Base-by-base conservation (phyloP, 2,888 invertebrate species). In the Anagyrus pseudococci region DNA sequence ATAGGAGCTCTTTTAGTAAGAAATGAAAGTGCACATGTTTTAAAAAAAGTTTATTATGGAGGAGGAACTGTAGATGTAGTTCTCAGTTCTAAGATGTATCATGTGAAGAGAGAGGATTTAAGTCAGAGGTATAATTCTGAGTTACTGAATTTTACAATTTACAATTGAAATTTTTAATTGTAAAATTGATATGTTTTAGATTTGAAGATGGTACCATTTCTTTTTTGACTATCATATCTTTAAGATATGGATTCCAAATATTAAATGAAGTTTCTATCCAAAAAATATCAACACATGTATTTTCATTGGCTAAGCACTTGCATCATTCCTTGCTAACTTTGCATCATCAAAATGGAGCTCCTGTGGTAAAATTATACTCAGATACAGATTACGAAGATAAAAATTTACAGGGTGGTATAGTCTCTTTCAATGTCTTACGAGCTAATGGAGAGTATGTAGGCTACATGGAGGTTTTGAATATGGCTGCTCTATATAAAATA, bases 181-280 rank as follows among this genome's bases (percentile, higher is more conserved):
- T 23, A 29, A 7, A 25, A 22, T 19, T 40, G 22, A 54, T n/a
- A 64, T 63, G 69, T 70, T 70, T 62, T 80, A 93, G 93, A 70
- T 95, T 96, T 82, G 98, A 98, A 85, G 97, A 98, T 84, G 98
- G 98, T 3, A 96, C 98, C 0, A 72, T 94, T 17, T 85, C 96
- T 17, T 98, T 93, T 81, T 83, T 97, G 47, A 90, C 93, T 22
- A 93, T 98, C 66, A 82, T 92, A 50, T 86, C 92, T 1, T 77
- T 98, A 4, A 86, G 88, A 68, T 89, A 94, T 81, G 96, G 96
- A 54, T 92, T 97, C 77, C 89, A 92, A 60, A 85, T 88, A 4
- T 75, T 96, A 58, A 82, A 89, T 58, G 69, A 68, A 4, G 78
- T 84, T 67, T 75, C 84, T 2, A 88, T 90, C 83, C 82, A 87